phyloP scores from a whole-genome alignment of 2,113 vertebrate species.

The Boleophthalmus pectinirostris region DNA sequence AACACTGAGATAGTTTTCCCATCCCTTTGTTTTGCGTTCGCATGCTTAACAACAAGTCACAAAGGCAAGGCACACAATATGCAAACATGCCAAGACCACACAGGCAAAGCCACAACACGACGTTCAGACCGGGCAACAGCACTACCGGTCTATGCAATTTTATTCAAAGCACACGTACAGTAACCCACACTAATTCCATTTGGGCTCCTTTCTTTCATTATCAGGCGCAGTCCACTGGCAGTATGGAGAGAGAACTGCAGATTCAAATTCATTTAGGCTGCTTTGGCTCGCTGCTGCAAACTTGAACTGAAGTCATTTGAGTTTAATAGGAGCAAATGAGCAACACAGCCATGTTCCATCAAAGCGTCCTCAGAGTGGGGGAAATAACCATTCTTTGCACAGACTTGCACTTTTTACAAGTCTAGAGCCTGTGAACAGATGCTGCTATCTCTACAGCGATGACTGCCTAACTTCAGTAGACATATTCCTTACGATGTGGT shows the following conservation, averaged over 20 bases:
- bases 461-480: slow-evolving; percentile 47
- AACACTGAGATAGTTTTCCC: slow-evolving; percentile 52
- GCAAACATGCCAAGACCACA: slow-evolving; percentile 80
- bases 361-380: slow-evolving; percentile 56
- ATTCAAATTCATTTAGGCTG: slow-evolving; percentile 63
- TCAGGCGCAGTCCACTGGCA: slow-evolving; percentile 53
- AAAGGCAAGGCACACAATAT: slow-evolving; percentile 66
- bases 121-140: slow-evolving; percentile 39
- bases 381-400: slow-evolving; percentile 57
- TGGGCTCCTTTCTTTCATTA: slow-evolving; percentile 45
- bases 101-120: slow-evolving; percentile 58
- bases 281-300: slow-evolving; percentile 60
- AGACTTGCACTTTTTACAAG: slow-evolving; percentile 55
- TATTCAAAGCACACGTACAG: slow-evolving; percentile 65
- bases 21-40: slow-evolving; percentile 65
- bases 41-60: slow-evolving; percentile 76
- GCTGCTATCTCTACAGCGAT: slow-evolving; percentile 46
- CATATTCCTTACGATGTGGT: slow-evolving; percentile 41
- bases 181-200: slow-evolving; percentile 49
- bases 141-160: slow-evolving; percentile 56
- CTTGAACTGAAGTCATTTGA: slow-evolving; percentile 67
- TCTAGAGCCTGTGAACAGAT: slow-evolving; percentile 30
- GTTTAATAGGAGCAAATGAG: slow-evolving; percentile 74
- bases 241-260: slow-evolving; percentile 57
- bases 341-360: slow-evolving; percentile 60